Evolutionary conservation across 2,797 vertebrate genomes (phyloP), one percentile per base, ranked within the genome.

Genomic region (Falco concolor): DNA sequence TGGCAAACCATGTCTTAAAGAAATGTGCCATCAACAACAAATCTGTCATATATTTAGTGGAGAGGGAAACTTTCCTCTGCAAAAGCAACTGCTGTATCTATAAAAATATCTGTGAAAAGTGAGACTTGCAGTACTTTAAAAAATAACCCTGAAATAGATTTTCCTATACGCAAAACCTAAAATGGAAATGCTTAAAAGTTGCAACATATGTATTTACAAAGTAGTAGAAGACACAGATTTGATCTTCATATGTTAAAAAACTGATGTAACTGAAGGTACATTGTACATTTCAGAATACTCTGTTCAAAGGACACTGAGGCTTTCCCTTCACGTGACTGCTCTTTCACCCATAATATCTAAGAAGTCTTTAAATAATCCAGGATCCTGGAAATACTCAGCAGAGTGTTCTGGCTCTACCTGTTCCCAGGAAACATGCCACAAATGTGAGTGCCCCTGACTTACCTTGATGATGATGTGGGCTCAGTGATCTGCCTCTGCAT

Each of bases 401-500:
- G 40, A 25, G 16, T 1, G 0, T 32, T 56, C 28, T 30, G n/a
- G 32, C 59, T 91, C 49, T 88, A 4, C 32, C 5, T 64, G 5
- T 24, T 80, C n/a, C 56, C 38, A 47, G 50, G 53, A 61, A 67
- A 81, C 1, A 0, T 47, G 32, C 12, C 50, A 30, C 11, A 4
- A 40, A 59, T 5, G 9, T 1, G 2, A 27, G 36, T n/a, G 44
- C 49, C 89, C 34, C 84, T 73, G 52, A 14, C 90, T 97, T 98
- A 99, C 99, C 99, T 98, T 78, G 99, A 99, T 27, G 99, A 99
- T 6, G 99, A 99, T 0, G 99, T 99, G 45, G 99, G 99, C 93
- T 99, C 99, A 0, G 99, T 99, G 93, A 98, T 99, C 97, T 99
- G 99, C 88, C 99, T 98, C 97, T 99, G 99, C 97, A 99, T 98